Base-by-base conservation (phyloP, 1,140 invertebrate genomes). In the Protaetia brevitarsis region DNA sequence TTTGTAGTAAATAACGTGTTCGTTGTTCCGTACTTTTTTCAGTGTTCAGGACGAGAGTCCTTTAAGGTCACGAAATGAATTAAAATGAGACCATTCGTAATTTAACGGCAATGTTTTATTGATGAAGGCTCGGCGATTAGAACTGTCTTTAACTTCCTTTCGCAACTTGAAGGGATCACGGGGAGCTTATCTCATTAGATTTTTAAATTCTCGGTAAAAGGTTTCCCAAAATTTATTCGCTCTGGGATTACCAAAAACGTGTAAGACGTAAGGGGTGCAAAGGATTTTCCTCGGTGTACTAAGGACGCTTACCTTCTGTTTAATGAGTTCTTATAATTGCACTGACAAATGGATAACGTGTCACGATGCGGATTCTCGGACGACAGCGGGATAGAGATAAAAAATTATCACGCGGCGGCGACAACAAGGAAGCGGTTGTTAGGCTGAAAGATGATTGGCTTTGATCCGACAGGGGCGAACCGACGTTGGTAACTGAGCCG, bases 401-500 rank as follows among this genome's bases (percentile, higher is more conserved):
- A 34, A 62, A 36, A 36, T 66, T 63, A 59, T 59, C 51, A 61
- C 60, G 60, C 60, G 60, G 26, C 60, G 30, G 57, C 26, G 57
- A 28, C 57, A 51, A 59, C 57, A 59, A 59, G 26, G 26, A 31
- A 29, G 27, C 57, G 26, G 26, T 11, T 31, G 13, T 8, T 19
- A 51, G n/a, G 41, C 16, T 51, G 19, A 51, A 51, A 51, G 41
- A 51, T 51, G 19, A 51, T 16, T 51, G 19, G 41, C 41, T 51
- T 51, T 51, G 41, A 51, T 51, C 41, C 67, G 67, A 65, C 21
- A 29, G 13, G 28, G 59, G 57, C 59, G 64, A 69, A 60, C 64
- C 51, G 63, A 64, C 65, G 65, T 64, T 62, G 65, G 64, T 69
- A 64, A 69, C 68, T 69, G 68, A 69, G 62, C 64, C 65, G 57